These are phyloP conservation scores for Helicoverpa armigera DNA, from an alignment of 1,140 invertebrate species.

Conservation along the genomic window DNA sequence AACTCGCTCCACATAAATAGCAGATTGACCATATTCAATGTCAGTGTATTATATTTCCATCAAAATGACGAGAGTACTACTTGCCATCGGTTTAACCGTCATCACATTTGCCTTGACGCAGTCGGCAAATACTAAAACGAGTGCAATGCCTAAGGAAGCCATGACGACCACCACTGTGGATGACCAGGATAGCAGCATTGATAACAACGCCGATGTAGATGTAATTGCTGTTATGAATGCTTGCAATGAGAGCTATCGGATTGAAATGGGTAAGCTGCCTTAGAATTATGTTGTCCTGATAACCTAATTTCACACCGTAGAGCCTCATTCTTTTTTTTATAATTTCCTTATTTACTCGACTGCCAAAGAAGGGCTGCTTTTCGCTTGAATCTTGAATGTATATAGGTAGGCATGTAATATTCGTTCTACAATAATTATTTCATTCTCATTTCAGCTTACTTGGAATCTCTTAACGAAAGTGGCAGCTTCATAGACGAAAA, in stretches of 20 bases:
- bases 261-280: slow-evolving; percentile 71
- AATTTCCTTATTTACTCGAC: no score
- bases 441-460: slow-evolving; percentile 68
- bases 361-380: no score
- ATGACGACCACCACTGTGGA: background rate
- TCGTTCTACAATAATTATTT: background rate
- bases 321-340: no score
- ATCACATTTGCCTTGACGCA: slow-evolving; percentile 50
- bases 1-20: slow-evolving; percentile 18
- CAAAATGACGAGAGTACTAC: slow-evolving; percentile 56
- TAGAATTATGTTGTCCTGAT: no score
- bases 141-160: slow-evolving; percentile 16
- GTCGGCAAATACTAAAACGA: slow-evolving; percentile 1
- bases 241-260: slow-evolving; percentile 76
- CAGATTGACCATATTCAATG: slow-evolving; percentile 11
- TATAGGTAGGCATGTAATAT: no score
- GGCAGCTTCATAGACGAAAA: slow-evolving; percentile 83
- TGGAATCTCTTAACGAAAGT: slow-evolving; percentile 73
- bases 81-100: slow-evolving; percentile 47
- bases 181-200: slow-evolving; percentile 52
- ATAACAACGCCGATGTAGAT: slow-evolving; percentile 51
- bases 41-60: background rate
- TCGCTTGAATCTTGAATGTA: no score
- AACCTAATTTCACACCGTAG: no score
- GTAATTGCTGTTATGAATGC: slow-evolving; percentile 63